Evolutionary conservation across 1,140 invertebrate species (phyloP), one percentile per base, ranked within the genome.

Genomic region (Euura lappo): DNA sequence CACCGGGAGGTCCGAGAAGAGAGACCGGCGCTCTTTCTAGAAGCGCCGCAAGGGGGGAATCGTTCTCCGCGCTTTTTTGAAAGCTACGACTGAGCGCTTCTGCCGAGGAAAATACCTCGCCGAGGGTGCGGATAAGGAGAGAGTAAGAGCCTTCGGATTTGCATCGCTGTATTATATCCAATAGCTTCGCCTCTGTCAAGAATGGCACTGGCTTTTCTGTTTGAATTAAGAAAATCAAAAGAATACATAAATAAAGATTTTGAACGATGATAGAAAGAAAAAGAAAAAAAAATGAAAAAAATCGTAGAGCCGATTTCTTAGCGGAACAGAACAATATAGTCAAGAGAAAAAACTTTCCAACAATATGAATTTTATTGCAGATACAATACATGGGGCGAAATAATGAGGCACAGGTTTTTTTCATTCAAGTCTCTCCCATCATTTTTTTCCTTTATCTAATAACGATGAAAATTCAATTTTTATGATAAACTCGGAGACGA

Each of bases 11-110:
- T 44, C 83, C 81, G 11, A 88, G 74, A 60, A 87, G 76, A 65
- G 79, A 82, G 60, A 81, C 82, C n/a, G 88, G 85, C 69, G 88
- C 84, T 79, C 86, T 86, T 74, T 90, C 85, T n/a, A 90, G 77
- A 70, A 89, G 84, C 42, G 88, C 88, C 65, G 84, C 82, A 13
- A 89, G 76, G 6, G 87, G 85, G 43, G 88, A 87, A 65, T 88
- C 83, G 72, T 79, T 84, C 77, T 87, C 83, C 65, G 83, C 83
- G 67, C 86, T 84, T 75, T 86, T 88, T 75, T 90, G 85, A 84
- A 94, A 94, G 87, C 93, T 94, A 71, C 89, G 87, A 76, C 91
- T 90, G n/a, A 96, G 82, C 44, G 90, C 90, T 72, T 94, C 92
- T 67, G 93, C 89, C 71, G 89, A 91, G 69, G 92, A 93, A 84